phyloP scores from a whole-genome alignment of 2,113 vertebrate species.

The Ranitomeya imitator region DNA sequence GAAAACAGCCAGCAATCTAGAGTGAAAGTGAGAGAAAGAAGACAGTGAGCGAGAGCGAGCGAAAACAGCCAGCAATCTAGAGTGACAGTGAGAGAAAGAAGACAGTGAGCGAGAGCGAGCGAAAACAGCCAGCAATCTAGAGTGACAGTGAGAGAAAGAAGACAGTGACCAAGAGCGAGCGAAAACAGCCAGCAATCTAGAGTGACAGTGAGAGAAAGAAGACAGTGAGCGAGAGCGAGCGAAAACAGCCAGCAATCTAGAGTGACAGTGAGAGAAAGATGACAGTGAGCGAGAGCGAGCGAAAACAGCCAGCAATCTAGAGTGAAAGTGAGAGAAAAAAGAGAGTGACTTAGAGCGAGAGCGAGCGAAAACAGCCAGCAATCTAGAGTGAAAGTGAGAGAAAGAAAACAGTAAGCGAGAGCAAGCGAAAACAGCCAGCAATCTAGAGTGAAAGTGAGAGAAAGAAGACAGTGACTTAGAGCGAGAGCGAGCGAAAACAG shows the following conservation, averaged over 20 bases:
- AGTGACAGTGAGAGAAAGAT: neutral
- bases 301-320: neutral
- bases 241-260: neutral
- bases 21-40: neutral
- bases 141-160: too few species aligned
- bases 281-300: neutral
- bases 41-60: too few species aligned
- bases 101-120: too few species aligned
- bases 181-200: neutral
- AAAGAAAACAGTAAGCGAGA: neutral
- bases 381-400: neutral
- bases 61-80: too few species aligned
- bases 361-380: neutral
- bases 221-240: neutral
- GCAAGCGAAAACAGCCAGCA: neutral
- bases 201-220: neutral
- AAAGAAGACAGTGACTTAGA: neutral
- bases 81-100: too few species aligned
- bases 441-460: neutral
- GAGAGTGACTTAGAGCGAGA: neutral
- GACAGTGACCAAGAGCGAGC: neutral
- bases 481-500: too few species aligned
- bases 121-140: neutral
- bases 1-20: neutral
- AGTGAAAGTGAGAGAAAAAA: neutral